Evolutionary conservation across 2,797 vertebrate species (phyloP).

Genomic region (Sylvia borin): DNA sequence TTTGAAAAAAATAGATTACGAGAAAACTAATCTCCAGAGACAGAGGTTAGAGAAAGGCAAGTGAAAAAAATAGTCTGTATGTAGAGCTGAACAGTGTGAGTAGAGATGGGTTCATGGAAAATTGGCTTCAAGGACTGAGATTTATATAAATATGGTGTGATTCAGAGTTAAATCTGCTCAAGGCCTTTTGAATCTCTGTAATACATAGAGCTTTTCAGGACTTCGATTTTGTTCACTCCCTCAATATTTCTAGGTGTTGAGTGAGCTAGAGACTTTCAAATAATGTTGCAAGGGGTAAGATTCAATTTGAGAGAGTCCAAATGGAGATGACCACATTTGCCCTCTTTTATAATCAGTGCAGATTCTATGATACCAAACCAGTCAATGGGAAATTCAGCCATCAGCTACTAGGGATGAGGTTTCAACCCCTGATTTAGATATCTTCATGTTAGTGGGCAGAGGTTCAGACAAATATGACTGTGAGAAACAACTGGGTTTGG

Average conservation of each 20-base stretch:
- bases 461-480: not conserved
- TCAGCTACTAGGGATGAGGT: not conserved
- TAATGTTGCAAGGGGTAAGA: not conserved
- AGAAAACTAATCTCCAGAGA: not conserved
- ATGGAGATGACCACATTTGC: not conserved
- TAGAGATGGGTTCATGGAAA: not conserved
- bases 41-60: not conserved
- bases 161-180: not conserved
- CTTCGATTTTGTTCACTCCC: not conserved
- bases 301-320: not conserved
- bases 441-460: not conserved
- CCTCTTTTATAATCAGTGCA: not conserved
- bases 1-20: not conserved
- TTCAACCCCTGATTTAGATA: not conserved
- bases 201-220: not conserved
- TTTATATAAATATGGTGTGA: not conserved
- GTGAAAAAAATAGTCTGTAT: not conserved
- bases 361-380: not conserved
- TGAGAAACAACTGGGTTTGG: not conserved
- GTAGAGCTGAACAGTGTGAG: not conserved
- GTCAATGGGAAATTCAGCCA: not conserved
- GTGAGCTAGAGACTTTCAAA: not conserved
- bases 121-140: not conserved
- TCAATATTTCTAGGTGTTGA: not conserved
- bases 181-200: not conserved